Evolutionary conservation across 2,113 vertebrate species (phyloP), one percentile per base, ranked within the genome.

Genomic region (Hyla sarda): DNA sequence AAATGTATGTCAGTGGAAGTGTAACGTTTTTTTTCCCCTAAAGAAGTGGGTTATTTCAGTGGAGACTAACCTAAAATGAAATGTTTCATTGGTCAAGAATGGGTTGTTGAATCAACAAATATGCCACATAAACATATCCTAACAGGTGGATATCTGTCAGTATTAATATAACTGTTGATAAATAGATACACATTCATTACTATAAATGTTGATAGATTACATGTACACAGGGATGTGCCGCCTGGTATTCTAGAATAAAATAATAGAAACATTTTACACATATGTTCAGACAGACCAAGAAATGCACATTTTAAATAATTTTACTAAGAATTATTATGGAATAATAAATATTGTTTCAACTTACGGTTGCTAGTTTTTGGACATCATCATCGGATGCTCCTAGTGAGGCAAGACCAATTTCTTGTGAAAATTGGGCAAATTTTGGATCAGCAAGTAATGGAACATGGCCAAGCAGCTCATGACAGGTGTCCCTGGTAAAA

Each of bases 401-500:
- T 86, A 99, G 92, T 4, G 98, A 99, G 0, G 98, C 97, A 72
- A 99, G 92, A 60, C 98, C 98, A 87, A 99, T 98, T 90, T 99
- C 98, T 92, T 99, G 98, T 62, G 97, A 98, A 94, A 99, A 99
- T 88, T 99, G 97, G 74, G 98, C 97, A 88, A 99, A 99, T 88
- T 97, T 99, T 0, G 96, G 97, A 83, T 99, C 98, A 0, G 98
- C 98, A 87, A 99, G 95, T 25, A 99, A 95, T 83, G 98, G 98
- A 0, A 99, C 97, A 0, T 99, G 98, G 87, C 98, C 98, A 92
- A 99, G 88, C 62, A 99, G 95, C 89, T 99, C 98, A 32, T 99
- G 98, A 87, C 98, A 99, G 0, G 98, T 99, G 89, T 99, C 98
- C 54, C 98, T 99, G 92, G 85, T 19, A 88, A 88, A 71, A 91